phyloP scores from a whole-genome alignment of 2,797 vertebrate genomes.

The Gallirallus australis region DNA sequence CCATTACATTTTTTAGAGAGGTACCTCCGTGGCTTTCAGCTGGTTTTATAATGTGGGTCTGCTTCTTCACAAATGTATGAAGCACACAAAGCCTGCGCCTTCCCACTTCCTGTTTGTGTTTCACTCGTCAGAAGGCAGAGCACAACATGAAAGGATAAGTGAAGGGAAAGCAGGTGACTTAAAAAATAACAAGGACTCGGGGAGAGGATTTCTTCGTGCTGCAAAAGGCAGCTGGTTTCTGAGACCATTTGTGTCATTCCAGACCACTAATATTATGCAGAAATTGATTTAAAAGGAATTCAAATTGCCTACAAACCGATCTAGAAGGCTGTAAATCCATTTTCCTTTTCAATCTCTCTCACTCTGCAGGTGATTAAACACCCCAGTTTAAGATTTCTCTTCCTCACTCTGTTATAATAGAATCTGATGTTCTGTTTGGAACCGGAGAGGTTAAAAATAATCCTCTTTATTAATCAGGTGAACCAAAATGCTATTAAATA shows the following conservation, averaged over 20 bases:
- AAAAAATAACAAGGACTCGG: not conserved
- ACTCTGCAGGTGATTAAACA: constrained; percentile 46
- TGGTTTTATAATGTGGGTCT: constrained; percentile 65
- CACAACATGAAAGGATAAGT: constrained; percentile 11
- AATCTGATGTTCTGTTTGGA: constrained; percentile 43
- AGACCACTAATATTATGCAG: not conserved
- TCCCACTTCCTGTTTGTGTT: not conserved
- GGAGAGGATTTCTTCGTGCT: not conserved
- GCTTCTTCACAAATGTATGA: constrained; percentile 53
- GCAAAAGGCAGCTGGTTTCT: not conserved
- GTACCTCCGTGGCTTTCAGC: constrained; percentile 66
- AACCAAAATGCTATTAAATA: constrained; percentile 29
- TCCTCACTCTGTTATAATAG: not conserved
- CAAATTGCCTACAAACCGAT: constrained; percentile 34
- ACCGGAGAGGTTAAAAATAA: constrained; percentile 43
- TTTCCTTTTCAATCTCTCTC: not conserved
- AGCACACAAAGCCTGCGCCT: constrained; percentile 46
- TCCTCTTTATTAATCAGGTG: constrained; percentile 5
- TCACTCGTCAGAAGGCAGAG: not conserved
- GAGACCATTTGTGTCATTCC: not conserved
- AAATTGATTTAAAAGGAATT: constrained; percentile 46
- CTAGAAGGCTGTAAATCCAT: constrained; percentile 44
- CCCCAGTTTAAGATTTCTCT: constrained; percentile 27
- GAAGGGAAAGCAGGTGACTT: constrained; percentile 21
- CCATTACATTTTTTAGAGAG: constrained; percentile 82